phyloP scores from a whole-genome alignment of 2,888 invertebrate species.

The Stramonita haemastoma region DNA sequence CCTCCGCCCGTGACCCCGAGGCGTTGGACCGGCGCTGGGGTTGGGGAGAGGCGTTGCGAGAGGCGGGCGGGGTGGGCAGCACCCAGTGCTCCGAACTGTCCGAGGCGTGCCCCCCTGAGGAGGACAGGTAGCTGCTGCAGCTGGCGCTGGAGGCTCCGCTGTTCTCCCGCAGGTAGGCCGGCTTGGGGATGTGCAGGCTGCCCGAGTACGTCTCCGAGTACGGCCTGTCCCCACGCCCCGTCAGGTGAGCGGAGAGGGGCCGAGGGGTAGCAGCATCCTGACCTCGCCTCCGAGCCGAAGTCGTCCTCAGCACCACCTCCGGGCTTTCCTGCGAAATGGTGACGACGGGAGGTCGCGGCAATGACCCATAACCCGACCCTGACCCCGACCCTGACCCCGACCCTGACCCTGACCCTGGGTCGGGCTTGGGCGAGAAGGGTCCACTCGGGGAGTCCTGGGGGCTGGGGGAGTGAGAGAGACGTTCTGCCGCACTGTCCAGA shows the following conservation, averaged over 20 bases:
- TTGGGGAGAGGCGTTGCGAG: constrained; percentile 59
- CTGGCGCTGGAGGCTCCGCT: constrained; percentile 42
- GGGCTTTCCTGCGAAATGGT: constrained; percentile 60
- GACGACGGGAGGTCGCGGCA: constrained; percentile 53
- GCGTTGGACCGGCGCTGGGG: constrained; percentile 42
- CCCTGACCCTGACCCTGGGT: neutral
- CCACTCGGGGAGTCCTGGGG: constrained; percentile 44
- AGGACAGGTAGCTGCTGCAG: constrained; percentile 51
- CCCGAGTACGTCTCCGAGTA: constrained; percentile 63
- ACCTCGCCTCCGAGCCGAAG: constrained; percentile 51
- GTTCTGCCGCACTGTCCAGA: constrained; percentile 34
- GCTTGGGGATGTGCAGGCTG: constrained; percentile 68
- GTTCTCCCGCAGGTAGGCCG: constrained; percentile 54
- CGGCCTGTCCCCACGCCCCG: constrained; percentile 56
- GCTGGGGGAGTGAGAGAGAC: constrained; percentile 44
- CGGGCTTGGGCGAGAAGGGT: constrained; percentile 10
- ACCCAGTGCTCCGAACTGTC: constrained; percentile 53
- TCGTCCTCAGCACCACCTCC: constrained; percentile 55
- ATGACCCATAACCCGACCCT: constrained; percentile 41
- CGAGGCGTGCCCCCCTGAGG: constrained; percentile 54
- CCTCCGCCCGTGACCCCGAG: neutral
- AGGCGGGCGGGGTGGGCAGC: constrained; percentile 54
- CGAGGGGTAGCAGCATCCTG: neutral
- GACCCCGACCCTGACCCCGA: constrained; percentile 36
- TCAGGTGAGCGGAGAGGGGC: neutral